These are phyloP conservation scores for Seira ritae DNA, from an alignment of 2,888 invertebrate genomes.

Conservation along the genomic window DNA sequence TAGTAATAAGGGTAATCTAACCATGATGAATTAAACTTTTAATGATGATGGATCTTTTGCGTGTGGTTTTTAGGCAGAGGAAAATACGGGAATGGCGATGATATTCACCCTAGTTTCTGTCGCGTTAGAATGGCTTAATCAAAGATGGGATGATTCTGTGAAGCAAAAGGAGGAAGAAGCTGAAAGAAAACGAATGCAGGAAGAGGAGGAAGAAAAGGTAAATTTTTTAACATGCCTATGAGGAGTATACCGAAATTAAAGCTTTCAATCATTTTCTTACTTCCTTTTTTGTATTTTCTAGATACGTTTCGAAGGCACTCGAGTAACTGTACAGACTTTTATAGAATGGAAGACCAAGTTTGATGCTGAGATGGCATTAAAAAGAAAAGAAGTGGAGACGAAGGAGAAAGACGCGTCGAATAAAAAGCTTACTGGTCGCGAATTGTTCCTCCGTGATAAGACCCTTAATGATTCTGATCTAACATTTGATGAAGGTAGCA, in stretches of 20 bases:
- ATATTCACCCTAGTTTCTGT: slow-evolving; percentile 95
- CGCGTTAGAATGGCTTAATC: slow-evolving; percentile 94
- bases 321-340: slow-evolving; percentile 96
- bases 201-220: slow-evolving; percentile 93
- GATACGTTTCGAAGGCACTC: slow-evolving; percentile 96
- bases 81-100: slow-evolving; percentile 98
- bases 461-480: slow-evolving; percentile 97
- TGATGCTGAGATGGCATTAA: slow-evolving; percentile 90
- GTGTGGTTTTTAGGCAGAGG: slow-evolving; percentile 82
- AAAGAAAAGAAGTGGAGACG: slow-evolving; percentile 80
- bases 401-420: slow-evolving; percentile 82
- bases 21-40: too few species aligned
- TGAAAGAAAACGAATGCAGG: slow-evolving; percentile 76
- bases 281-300: slow-evolving; percentile 76
- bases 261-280: neutral
- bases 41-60: too few species aligned
- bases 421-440: slow-evolving; percentile 92
- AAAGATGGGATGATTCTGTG: slow-evolving; percentile 87
- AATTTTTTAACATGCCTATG: slow-evolving; percentile 42
- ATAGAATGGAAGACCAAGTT: slow-evolving; percentile 95
- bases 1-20: too few species aligned
- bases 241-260: neutral
- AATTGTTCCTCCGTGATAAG: slow-evolving; percentile 94
- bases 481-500: slow-evolving; percentile 90
- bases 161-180: slow-evolving; percentile 83